These are phyloP conservation scores for Apocrypta bakeri DNA, from an alignment of 1,140 invertebrate genomes.

Conservation along the genomic window DNA sequence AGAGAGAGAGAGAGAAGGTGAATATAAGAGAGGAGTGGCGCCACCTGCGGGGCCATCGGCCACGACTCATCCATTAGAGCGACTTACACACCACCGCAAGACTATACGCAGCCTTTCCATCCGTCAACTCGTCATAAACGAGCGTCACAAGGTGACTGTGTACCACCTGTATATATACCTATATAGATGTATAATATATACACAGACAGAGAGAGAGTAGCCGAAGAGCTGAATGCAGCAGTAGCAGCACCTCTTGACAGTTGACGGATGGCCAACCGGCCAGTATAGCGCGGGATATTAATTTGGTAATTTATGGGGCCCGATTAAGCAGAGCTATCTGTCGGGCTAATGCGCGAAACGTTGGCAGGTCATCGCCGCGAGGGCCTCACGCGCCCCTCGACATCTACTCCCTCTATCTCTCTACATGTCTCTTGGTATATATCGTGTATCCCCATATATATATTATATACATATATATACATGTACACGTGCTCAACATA, in stretches of 20 bases:
- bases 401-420: background rate
- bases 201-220: too few species aligned
- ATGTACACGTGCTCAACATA: too few species aligned
- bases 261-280: slow-evolving; percentile 71
- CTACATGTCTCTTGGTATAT: background rate
- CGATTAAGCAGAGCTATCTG: slow-evolving; percentile 73
- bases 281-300: slow-evolving; percentile 70
- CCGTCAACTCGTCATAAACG: slow-evolving; percentile 29
- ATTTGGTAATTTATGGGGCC: slow-evolving; percentile 74
- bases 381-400: slow-evolving; percentile 34
- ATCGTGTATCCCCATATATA: background rate
- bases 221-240: background rate
- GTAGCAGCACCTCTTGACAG: slow-evolving; percentile 53
- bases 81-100: slow-evolving; percentile 18
- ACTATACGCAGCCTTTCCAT: slow-evolving; percentile 21
- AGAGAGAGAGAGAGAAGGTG: background rate
- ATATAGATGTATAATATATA: background rate
- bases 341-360: slow-evolving; percentile 70
- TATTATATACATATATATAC: too few species aligned
- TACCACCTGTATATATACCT: background rate
- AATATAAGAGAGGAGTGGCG: background rate
- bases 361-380: slow-evolving; percentile 68
- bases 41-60: slow-evolving; percentile 26
- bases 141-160: background rate
- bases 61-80: slow-evolving; percentile 13